Base-by-base conservation (phyloP, 2,888 invertebrate genomes). In the Cyclophora punctaria region DNA sequence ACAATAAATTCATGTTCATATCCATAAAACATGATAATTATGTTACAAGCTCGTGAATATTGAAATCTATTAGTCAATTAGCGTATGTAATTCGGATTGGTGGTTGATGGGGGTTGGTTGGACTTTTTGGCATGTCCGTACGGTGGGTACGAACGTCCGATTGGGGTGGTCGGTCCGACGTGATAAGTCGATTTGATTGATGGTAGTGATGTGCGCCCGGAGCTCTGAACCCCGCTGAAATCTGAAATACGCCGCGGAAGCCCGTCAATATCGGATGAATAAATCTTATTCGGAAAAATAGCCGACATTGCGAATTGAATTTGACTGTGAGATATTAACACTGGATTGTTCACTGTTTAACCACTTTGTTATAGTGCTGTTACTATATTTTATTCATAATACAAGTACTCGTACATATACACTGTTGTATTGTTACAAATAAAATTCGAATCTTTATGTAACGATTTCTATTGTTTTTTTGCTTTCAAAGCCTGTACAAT, bases 121-220 rank as follows among this genome's bases (percentile, higher is more conserved):
- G 58, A 62, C 58, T 62, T 64, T 68, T 62, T 59, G 60, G 58
- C 54, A 50, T 58, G 57, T 67, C 61, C 63, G 65, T 61, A 61
- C 53, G 67, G 64, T 70, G 1, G 20, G 20, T 20, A 20, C 20
- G 20, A 20, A 1, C 20, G 20, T 20, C 20, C 20, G 20, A 20
- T 20, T 20, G 67, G 60, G 57, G 51, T 52, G 61, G 45, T 57
- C 50, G 58, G 52, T 48, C 49, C 65, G 69, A 75, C 74, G 67
- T 67, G 76, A 72, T 78, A 78, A 80, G 76, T 75, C 78, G 67
- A 64, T 69, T 71, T 79, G 79, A 80, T 78, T 71, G 75, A 74
- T 71, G 69, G 33, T 44, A 45, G 41, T 43, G 37, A 43, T 41
- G 34, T 53, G 51, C 44, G 49, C 45, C 51, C 51, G 48, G 55